These are phyloP conservation scores for Turritopsis dohrnii DNA, from an alignment of 30 jellyfish, hydroid and myxozoan genomes.

Conservation along the genomic window DNA sequence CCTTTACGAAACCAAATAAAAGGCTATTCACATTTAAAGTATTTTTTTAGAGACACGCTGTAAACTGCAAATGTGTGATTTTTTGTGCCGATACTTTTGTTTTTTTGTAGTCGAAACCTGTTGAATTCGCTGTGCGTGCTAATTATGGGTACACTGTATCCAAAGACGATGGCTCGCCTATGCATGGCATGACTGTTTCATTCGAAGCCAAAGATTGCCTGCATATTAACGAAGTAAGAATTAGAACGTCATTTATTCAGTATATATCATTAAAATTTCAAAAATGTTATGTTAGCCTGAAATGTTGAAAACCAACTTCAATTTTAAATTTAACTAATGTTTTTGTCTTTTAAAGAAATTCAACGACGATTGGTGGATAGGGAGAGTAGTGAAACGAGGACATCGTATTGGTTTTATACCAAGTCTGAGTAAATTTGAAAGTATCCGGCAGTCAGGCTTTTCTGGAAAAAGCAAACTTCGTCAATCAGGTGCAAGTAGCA, in stretches of 20 bases:
- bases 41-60: too few relatives aligned
- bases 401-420: conserved; percentile 92
- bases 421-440: conserved; percentile 92
- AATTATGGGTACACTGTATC: conserved; percentile 91
- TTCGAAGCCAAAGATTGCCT: conserved; percentile 93
- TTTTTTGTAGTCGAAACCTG: conserved; percentile 67
- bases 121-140: conserved; percentile 96
- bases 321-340: background rate
- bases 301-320: too few relatives aligned
- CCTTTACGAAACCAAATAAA: too few relatives aligned
- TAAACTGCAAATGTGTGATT: too few relatives aligned
- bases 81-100: too few relatives aligned
- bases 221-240: conserved; percentile 95
- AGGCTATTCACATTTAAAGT: too few relatives aligned
- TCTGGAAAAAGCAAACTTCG: conserved; percentile 71
- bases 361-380: conserved; percentile 96
- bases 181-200: conserved; percentile 97
- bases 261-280: too few relatives aligned
- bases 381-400: conserved; percentile 91
- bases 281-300: background rate
- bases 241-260: too few relatives aligned
- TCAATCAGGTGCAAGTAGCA: conserved; percentile 95
- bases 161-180: conserved; percentile 98
- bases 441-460: conserved; percentile 78
- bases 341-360: conserved; percentile 50